Base-by-base conservation (phyloP, 1,140 invertebrate genomes). In the Papilio polytes region DNA sequence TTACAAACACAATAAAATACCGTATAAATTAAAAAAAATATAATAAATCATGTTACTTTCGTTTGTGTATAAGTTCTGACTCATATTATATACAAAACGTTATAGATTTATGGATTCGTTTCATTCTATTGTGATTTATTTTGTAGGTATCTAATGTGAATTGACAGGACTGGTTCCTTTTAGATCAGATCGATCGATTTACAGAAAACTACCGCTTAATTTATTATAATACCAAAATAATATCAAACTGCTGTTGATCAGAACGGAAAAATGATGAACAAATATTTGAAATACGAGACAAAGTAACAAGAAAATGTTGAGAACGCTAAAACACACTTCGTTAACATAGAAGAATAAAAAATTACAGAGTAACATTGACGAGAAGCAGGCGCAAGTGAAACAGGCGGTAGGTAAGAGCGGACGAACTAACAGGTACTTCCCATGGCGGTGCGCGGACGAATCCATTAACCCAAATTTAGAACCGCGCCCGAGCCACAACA, bases 391-490 rank as follows among this genome's bases (percentile, higher is more conserved):
- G 63, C 59, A 76, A 83, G 53, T 59, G 56, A 26, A 53, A 72
- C 48, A 80, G 79, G 66, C 81, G 73, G 78, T 83, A 81, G 74
- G 81, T 81, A 82, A 78, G 85, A 88, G 86, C 91, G 89, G 91
- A 92, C 90, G 90, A 88, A 86, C 91, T 90, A 91, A 92, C 91
- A 91, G 93, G 88, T 91, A 94, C 92, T 94, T 94, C 92, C 92
- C 85, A 94, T 92, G 88, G 83, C 89, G 85, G 85, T 85, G 86
- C 87, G 89, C 91, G 93, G 93, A 94, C 91, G 93, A 91, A 94
- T 93, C 92, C 87, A 94, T 94, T 94, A 94, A 93, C 93, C 93
- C 91, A 94, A 94, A 94, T 94, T 94, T 92, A 94, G 91, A 88
- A 93, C 91, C 92, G 87, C 93, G 90, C 92, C 91, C 90, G 91